These are phyloP conservation scores for Vanessa atalanta DNA, from an alignment of 1,140 invertebrate genomes.

Conservation along the genomic window DNA sequence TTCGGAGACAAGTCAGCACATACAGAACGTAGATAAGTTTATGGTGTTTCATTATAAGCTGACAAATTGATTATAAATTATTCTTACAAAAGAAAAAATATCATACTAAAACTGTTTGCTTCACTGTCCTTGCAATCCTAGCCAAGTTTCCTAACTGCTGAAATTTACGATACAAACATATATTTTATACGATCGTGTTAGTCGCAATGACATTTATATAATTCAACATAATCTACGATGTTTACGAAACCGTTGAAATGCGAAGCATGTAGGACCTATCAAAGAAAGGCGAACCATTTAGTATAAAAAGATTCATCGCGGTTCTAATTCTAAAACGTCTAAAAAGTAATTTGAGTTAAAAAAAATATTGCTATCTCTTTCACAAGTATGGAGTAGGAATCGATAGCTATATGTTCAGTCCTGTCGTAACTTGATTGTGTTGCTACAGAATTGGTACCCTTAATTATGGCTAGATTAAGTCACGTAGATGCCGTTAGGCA, in stretches of 20 bases:
- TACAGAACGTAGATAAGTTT: background rate
- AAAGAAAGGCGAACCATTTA: background rate
- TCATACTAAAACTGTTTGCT: background rate
- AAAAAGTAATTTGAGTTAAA: too few species aligned
- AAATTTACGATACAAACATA: conserved; percentile 8
- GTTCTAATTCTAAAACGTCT: too few species aligned
- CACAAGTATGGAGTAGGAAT: too few species aligned
- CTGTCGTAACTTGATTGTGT: too few species aligned
- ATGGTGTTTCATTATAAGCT: background rate
- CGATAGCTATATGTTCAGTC: too few species aligned
- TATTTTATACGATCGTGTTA: conserved; percentile 1
- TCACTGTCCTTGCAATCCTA: conserved; percentile 12
- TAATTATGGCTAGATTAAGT: too few species aligned
- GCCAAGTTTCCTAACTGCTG: conserved; percentile 16
- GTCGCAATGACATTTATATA: conserved; percentile 1
- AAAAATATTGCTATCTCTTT: too few species aligned
- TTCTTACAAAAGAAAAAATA: background rate
- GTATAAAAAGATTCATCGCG: too few species aligned
- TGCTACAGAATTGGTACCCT: too few species aligned
- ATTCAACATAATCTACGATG: conserved; percentile 5
- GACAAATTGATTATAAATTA: background rate
- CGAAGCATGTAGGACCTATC: background rate
- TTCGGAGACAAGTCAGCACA: background rate
- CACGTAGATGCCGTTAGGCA: too few species aligned
- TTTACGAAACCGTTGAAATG: conserved; percentile 1